Percentiles rank a stretch among this genome's conserved stretches.
These are phyloP conservation scores for Gadus chalcogrammus DNA, from an alignment of 2,113 vertebrate genomes.

Conservation along the genomic window DNA sequence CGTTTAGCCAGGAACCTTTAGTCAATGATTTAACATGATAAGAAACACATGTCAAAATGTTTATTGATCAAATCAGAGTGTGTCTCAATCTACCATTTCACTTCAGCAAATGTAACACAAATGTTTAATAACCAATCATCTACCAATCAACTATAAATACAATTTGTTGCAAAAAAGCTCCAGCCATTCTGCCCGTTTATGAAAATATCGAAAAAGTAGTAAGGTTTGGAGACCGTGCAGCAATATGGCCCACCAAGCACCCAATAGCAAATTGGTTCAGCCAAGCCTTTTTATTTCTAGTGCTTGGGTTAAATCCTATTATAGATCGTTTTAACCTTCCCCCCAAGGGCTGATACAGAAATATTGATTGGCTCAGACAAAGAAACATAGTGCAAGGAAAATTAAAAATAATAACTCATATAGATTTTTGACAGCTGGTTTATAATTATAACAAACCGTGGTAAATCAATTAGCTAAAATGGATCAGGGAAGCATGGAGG, in stretches of 20 bases:
- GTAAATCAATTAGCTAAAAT: slow-evolving; percentile 25
- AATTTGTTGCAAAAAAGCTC: no score
- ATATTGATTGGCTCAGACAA: slow-evolving; percentile 57
- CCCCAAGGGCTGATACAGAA: slow-evolving; percentile 33
- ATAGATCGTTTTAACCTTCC: slow-evolving; percentile 47
- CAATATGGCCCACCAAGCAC: slow-evolving; percentile 1
- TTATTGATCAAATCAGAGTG: no score
- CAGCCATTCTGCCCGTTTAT: no score
- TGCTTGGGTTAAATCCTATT: slow-evolving; percentile 50
- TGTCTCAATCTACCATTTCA: no score
- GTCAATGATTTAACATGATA: no score
- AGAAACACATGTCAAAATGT: no score
- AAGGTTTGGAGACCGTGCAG: no score
- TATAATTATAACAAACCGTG: slow-evolving; percentile 39
- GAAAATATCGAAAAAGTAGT: no score
- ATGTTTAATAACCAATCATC: no score
- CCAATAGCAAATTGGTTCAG: slow-evolving; percentile 46
- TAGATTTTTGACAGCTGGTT: slow-evolving; percentile 55
- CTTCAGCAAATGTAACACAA: no score
- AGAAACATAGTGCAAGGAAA: slow-evolving; percentile 40
- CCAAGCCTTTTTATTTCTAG: slow-evolving; percentile 45
- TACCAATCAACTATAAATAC: no score
- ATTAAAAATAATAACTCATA: slow-evolving; percentile 34
- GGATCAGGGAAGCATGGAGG: slow-evolving; percentile 21
- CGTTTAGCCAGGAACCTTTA: no score